phyloP scores from a whole-genome alignment of 2,797 vertebrate genomes.

The Luscinia megarhynchos region DNA sequence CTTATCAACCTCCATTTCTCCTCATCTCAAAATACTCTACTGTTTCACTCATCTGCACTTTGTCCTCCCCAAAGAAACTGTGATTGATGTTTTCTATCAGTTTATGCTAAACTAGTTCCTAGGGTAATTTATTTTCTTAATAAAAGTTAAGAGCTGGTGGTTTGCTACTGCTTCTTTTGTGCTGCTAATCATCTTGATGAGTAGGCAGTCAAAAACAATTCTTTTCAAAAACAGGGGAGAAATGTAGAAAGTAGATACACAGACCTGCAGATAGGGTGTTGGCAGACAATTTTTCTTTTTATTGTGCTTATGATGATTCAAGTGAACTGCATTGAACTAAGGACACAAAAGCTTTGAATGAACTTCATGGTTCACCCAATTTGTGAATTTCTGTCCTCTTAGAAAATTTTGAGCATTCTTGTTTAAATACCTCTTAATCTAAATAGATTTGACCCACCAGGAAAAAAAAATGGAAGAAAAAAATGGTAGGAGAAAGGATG shows the following conservation, averaged over 20 bases:
- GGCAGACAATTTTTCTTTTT: not conserved
- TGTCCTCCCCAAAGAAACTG: conserved; percentile 16
- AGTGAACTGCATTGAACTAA: not conserved
- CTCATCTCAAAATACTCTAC: not conserved
- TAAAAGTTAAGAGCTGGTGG: conserved; percentile 57
- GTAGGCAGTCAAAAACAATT: conserved; percentile 38
- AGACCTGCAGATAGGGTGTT: not conserved
- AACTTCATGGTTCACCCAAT: not conserved
- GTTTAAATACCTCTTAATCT: not conserved
- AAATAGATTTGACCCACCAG: not conserved
- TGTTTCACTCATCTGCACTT: conserved; percentile 2
- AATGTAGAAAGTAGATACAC: not conserved
- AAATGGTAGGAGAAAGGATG: not conserved
- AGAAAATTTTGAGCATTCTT: not conserved
- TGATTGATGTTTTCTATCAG: conserved; percentile 68
- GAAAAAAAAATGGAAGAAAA: not conserved
- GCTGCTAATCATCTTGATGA: conserved; percentile 47
- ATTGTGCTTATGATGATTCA: not conserved
- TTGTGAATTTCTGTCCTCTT: not conserved
- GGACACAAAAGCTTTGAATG: not conserved
- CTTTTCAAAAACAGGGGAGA: not conserved
- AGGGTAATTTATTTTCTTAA: conserved; percentile 68
- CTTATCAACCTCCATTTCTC: not conserved
- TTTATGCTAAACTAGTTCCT: conserved; percentile 35
- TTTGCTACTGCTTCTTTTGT: conserved; percentile 12